Percentiles rank a stretch among this genome's conserved stretches.
These are phyloP conservation scores for Vidua chalybeata DNA, from an alignment of 2,113 vertebrate species.

Conservation along the genomic window DNA sequence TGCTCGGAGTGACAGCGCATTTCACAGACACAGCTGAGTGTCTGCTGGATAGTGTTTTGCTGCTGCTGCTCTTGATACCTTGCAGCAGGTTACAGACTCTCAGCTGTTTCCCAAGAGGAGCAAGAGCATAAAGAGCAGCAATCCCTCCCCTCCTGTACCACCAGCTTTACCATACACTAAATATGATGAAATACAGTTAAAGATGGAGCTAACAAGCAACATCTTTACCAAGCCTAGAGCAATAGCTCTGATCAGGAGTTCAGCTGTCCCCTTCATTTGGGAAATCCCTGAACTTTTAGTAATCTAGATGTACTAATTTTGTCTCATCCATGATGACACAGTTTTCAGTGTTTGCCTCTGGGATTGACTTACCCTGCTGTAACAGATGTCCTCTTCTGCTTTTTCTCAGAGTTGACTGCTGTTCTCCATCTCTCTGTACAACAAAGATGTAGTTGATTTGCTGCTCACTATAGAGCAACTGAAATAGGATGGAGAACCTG, in stretches of 20 bases:
- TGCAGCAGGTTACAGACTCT: background rate
- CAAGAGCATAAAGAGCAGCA: background rate
- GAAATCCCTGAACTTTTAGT: background rate
- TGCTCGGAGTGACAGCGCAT: accelerated
- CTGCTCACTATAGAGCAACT: background rate
- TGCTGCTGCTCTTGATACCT: background rate
- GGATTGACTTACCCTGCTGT: background rate
- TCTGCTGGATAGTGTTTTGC: background rate
- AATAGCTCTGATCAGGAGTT: background rate
- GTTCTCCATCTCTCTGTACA: background rate
- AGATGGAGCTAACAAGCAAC: background rate
- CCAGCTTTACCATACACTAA: background rate
- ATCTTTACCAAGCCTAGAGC: background rate
- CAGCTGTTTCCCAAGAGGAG: background rate
- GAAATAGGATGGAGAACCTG: background rate
- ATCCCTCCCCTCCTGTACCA: background rate
- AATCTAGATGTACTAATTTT: background rate
- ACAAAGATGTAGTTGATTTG: background rate
- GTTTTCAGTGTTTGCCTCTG: background rate
- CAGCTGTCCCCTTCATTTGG: background rate
- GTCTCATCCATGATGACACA: background rate
- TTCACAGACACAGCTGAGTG: background rate
- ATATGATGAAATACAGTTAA: background rate
- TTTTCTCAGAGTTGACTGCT: background rate
- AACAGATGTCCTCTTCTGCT: background rate